Percentiles rank a stretch among this genome's conserved stretches.
Conservation (phyloP, 2,888 invertebrate genomes). For the Anarsia innoxiella region DNA sequence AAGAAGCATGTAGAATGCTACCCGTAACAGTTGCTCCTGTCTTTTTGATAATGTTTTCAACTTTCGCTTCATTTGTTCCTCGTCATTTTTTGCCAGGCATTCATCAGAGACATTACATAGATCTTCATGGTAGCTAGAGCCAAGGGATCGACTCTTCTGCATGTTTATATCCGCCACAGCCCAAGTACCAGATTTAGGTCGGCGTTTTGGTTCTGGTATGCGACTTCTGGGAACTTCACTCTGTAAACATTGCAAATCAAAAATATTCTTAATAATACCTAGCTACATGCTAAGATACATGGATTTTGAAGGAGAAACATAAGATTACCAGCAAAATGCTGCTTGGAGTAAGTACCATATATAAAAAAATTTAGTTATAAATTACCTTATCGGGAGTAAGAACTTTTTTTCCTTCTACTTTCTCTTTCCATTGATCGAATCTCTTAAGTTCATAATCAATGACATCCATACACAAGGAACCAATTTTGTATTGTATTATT, state of each 20-base stretch:
- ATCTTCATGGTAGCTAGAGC: constrained; percentile 82
- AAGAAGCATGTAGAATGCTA: constrained; percentile 92
- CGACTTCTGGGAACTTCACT: constrained; percentile 80
- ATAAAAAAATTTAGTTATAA: neutral
- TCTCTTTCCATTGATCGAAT: constrained; percentile 93
- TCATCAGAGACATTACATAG: constrained; percentile 71
- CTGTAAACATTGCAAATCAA: constrained; percentile 37
- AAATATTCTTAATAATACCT: too few species aligned
- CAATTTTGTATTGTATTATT: constrained; percentile 97
- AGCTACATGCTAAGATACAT: too few species aligned
- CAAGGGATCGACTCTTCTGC: constrained; percentile 76
- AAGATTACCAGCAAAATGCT: too few species aligned
- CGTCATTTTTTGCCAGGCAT: constrained; percentile 75
- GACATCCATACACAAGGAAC: constrained; percentile 97
- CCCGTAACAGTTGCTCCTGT: constrained; percentile 93
- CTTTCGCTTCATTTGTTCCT: constrained; percentile 85
- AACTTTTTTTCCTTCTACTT: constrained; percentile 66
- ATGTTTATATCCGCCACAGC: constrained; percentile 70
- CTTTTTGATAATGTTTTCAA: constrained; percentile 89
- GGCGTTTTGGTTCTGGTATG: constrained; percentile 82
- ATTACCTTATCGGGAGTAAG: constrained; percentile 63
- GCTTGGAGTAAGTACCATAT: too few species aligned
- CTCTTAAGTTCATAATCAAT: constrained; percentile 95
- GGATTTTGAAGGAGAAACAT: too few species aligned
- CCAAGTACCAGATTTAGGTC: constrained; percentile 87